Evolutionary conservation across 2,797 vertebrate species (phyloP).

Genomic region (Periophthalmus magnuspinnatus): DNA sequence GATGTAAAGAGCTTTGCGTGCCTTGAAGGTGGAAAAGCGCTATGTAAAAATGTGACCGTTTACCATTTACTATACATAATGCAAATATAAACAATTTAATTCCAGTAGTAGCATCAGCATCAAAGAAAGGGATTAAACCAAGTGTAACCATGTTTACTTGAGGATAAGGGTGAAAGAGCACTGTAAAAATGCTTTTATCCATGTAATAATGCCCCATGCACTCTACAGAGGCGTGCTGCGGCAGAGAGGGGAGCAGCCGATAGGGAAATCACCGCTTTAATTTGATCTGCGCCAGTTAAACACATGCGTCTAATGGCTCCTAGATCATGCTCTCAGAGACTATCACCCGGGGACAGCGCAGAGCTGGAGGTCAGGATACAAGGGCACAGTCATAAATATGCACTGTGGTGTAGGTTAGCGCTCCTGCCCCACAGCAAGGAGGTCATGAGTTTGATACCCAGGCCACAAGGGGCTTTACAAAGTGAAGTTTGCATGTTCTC

Average conservation of each 20-base stretch:
- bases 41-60: too few relatives aligned
- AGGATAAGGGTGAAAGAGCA: constrained; percentile 30
- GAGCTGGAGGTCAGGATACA: constrained; percentile 51
- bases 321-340: constrained; percentile 23
- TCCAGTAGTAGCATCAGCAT: neutral
- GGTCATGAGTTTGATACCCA: too few relatives aligned
- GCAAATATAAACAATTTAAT: neutral
- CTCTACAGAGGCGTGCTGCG: constrained; percentile 53
- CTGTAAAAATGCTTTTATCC: constrained; percentile 32
- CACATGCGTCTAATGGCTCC: constrained; percentile 31
- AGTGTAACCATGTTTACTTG: constrained; percentile 14
- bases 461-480: too few relatives aligned
- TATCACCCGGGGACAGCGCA: constrained; percentile 30
- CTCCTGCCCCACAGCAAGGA: too few relatives aligned
- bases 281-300: constrained; percentile 67
- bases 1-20: too few relatives aligned
- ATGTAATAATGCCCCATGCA: constrained; percentile 55
- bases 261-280: constrained; percentile 70
- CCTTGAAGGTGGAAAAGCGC: too few relatives aligned
- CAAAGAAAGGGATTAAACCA: neutral
- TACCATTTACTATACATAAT: too few relatives aligned
- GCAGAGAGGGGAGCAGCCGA: constrained; percentile 55
- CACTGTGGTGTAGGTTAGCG: neutral
- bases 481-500: too few relatives aligned
- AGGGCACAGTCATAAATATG: constrained; percentile 40